Evolutionary conservation across 2,888 invertebrate species (phyloP).

Genomic region (Capitulum mitella): DNA sequence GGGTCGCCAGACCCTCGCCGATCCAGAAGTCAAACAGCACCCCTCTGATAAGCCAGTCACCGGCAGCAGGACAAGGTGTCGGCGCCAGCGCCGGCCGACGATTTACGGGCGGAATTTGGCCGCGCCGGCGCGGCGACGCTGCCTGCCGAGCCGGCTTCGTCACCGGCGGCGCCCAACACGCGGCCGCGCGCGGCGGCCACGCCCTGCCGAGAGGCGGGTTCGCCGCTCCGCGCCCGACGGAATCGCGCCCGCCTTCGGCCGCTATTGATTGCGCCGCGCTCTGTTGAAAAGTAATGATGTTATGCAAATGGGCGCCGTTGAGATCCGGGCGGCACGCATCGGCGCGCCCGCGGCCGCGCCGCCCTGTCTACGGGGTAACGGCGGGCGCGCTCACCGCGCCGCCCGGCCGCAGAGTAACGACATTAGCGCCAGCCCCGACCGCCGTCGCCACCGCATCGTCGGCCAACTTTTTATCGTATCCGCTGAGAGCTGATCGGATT

Average conservation of each 20-base stretch:
- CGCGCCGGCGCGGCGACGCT: background rate
- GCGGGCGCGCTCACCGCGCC: background rate
- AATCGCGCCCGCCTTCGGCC: background rate
- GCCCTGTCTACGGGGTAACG: background rate
- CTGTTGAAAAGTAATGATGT: constrained; percentile 9
- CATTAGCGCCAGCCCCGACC: background rate
- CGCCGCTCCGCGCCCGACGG: background rate
- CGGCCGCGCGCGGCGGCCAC: background rate
- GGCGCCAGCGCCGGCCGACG: background rate
- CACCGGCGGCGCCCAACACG: too few relatives aligned
- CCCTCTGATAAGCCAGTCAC: background rate
- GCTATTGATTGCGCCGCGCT: constrained; percentile 17
- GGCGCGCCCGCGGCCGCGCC: background rate
- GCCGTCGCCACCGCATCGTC: background rate
- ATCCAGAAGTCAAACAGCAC: background rate
- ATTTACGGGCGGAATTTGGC: background rate
- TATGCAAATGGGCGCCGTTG: background rate
- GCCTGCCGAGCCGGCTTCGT: too few relatives aligned
- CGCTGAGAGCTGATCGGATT: background rate
- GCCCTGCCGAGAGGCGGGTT: background rate
- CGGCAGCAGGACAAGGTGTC: background rate
- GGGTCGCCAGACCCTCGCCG: background rate
- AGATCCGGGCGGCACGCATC: background rate
- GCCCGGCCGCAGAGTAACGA: background rate
- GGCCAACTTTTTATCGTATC: background rate